Evolutionary conservation across 2,113 vertebrate genomes (phyloP).

Genomic region (Zosterops borbonicus): DNA sequence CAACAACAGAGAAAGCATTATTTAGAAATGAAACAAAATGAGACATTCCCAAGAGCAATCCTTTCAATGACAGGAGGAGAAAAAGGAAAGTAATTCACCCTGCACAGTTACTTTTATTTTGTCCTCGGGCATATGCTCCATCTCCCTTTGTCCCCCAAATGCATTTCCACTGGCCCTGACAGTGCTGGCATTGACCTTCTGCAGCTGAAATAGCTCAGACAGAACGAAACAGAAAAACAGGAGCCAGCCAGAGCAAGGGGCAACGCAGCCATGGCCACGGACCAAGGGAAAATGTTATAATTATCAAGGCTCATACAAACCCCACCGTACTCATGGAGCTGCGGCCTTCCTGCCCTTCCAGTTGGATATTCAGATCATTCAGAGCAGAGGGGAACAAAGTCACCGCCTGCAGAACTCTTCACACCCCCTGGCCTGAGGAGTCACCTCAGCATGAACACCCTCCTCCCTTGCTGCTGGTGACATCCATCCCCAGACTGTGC

Average conservation of each 20-base stretch:
- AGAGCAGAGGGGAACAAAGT: not conserved
- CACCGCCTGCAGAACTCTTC: not conserved
- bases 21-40: constrained; percentile 32
- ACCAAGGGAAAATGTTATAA: not conserved
- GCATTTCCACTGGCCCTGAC: not conserved
- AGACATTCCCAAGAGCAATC: not conserved
- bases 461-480: not conserved
- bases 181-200: constrained; percentile 3
- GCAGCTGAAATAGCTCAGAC: not conserved
- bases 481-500: not conserved
- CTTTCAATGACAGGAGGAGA: not conserved
- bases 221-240: not conserved
- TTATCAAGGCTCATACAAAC: not conserved
- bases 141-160: not conserved
- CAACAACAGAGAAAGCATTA: constrained; percentile 41
- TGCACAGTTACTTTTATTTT: not conserved
- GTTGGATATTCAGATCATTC: rapidly evolving
- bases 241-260: not conserved
- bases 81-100: constrained; percentile 19
- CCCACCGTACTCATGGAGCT: rapidly evolving
- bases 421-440: rapidly evolving
- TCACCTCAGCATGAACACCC: not conserved
- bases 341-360: not conserved
- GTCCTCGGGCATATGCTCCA: not conserved
- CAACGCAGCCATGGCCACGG: not conserved